phyloP scores from a whole-genome alignment of 2,113 vertebrate genomes.

The Chionomys nivalis region DNA sequence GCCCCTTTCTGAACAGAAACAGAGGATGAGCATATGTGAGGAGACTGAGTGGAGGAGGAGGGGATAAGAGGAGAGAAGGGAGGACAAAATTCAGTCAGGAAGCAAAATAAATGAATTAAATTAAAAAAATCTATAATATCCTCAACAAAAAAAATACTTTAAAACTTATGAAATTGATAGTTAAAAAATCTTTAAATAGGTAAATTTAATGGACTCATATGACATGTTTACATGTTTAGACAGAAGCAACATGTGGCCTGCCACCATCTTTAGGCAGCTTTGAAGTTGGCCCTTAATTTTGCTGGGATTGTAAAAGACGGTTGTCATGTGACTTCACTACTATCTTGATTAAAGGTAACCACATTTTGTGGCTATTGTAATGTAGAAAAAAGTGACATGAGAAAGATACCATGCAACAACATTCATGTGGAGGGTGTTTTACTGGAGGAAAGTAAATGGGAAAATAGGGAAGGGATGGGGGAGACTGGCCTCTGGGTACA shows the following conservation, averaged over 20 bases:
- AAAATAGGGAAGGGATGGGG: no score
- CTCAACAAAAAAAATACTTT: background rate
- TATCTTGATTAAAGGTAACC: background rate
- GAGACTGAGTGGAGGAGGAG: no score
- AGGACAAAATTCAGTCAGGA: background rate
- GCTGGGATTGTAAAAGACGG: background rate
- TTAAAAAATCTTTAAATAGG: background rate
- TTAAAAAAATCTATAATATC: background rate
- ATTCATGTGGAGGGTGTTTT: no score
- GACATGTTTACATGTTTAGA: background rate
- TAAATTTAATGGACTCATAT: background rate
- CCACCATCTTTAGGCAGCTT: background rate
- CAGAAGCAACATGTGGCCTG: background rate
- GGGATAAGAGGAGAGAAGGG: no score
- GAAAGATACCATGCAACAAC: no score
- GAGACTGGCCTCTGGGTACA: no score
- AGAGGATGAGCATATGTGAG: no score
- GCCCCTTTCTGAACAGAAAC: no score
- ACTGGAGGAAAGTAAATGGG: no score
- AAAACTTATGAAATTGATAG: background rate
- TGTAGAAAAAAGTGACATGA: no score
- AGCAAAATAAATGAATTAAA: background rate
- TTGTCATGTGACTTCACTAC: background rate
- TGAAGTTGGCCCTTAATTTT: background rate
- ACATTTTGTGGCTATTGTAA: no score